Evolutionary conservation across 2,797 vertebrate genomes (phyloP), one percentile per base, ranked within the genome.

Genomic region (Sebastes oblongus): DNA sequence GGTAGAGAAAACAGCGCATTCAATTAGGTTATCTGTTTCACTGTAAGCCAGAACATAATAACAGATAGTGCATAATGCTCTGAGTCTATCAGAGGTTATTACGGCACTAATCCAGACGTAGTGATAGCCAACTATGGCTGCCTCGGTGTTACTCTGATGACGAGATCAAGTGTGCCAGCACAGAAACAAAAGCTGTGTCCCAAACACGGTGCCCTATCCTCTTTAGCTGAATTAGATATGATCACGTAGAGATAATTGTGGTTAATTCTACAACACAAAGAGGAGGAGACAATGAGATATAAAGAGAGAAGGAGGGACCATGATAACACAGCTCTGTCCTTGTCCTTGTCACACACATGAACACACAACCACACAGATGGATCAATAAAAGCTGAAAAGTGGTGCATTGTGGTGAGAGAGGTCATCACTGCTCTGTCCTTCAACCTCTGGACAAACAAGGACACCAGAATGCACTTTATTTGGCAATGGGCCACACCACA

Each of bases 331-430:
- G 52, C 55, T 59, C 75, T 74, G 61, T 72, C 82, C 72, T 86
- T 74, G 61, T 72, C 82, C 72, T 86, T 64, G n/a, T 80, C 75
- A 8, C 52, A 75, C 14, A 60, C 36, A 65, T 2, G 3, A 11
- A 84, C 65, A 79, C 80, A 73, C 39, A 77, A 65, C 36, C 39
- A 27, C 82, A 75, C 75, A 20, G 13, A 81, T 54, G 22, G 79
- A 93, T 94, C 92, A 88, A 94, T 94, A 90, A 56, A 67, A 73
- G 80, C 87, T 89, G 67, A 89, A 91, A 91, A 91, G 90, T 74
- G 75, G 77, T 82, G 70, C 73, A 58, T 64, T 83, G 80, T 75
- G 78, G 71, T 75, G 80, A 90, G 87, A 79, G 86, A 85, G 89
- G 88, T 90, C 80, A 89, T 78, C 83, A 7, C 9, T 54, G n/a